A percentile compares a stretch with the other conserved stretches of the same genome.
Conservation (phyloP, 2,888 invertebrate species). For the Dryococelus australis region DNA sequence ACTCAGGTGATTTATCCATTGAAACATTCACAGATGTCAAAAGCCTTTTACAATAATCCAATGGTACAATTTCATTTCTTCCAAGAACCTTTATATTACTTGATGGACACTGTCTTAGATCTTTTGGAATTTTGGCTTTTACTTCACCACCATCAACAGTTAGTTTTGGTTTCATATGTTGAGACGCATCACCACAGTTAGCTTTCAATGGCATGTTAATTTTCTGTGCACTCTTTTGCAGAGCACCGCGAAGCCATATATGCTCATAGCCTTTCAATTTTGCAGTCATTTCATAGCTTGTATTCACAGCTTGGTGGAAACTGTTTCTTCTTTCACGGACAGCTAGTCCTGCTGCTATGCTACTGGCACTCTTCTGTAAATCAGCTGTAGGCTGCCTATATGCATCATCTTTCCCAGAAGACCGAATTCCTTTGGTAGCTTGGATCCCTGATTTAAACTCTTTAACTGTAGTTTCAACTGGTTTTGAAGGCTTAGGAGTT, state of each 20-base stretch:
- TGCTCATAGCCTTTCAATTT: slow-evolving; percentile 50
- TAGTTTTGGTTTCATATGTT: neutral
- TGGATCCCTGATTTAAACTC: neutral
- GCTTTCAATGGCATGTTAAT: slow-evolving; percentile 27
- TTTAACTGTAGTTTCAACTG: neutral
- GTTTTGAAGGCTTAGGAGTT: neutral
- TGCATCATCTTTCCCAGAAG: slow-evolving; percentile 13
- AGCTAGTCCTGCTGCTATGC: slow-evolving; percentile 50
- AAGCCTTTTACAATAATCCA: neutral
- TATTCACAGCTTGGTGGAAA: slow-evolving; percentile 54
- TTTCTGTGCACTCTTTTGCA: neutral
- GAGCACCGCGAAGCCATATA: slow-evolving; percentile 48
- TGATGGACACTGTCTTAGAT: neutral
- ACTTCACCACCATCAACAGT: neutral
- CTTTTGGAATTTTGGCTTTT: neutral
- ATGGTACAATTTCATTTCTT: neutral
- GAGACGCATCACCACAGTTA: neutral
- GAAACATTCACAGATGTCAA: neutral
- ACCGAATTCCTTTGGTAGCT: neutral
- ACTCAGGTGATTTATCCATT: neutral
- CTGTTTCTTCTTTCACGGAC: slow-evolving; percentile 54
- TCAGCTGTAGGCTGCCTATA: slow-evolving; percentile 32
- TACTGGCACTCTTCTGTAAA: slow-evolving; percentile 48
- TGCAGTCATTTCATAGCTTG: slow-evolving; percentile 46
- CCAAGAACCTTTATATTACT: neutral